These are phyloP conservation scores for Melanchra persicariae DNA, from an alignment of 2,888 invertebrate species.

Conservation along the genomic window DNA sequence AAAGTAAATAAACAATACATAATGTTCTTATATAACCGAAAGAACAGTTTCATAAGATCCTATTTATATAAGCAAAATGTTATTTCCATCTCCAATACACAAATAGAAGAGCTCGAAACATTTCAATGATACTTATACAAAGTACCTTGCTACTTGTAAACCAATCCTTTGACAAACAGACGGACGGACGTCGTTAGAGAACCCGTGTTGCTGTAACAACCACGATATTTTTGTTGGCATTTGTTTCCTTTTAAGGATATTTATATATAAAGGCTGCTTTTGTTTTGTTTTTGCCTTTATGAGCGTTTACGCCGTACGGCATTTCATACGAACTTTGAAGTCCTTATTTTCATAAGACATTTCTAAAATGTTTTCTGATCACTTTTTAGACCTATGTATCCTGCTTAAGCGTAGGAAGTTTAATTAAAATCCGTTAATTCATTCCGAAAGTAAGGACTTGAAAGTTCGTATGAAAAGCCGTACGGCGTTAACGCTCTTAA, in stretches of 20 bases:
- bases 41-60: conserved; percentile 1
- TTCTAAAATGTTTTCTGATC: too few relatives aligned
- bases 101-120: conserved; percentile 10
- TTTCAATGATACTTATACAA: conserved; percentile 14
- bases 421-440: too few relatives aligned
- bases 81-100: conserved; percentile 20
- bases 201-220: neutral
- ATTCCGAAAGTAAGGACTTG: too few relatives aligned
- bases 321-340: too few relatives aligned
- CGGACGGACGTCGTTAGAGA: neutral
- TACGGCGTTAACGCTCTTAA: too few relatives aligned
- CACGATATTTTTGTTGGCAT: neutral
- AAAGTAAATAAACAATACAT: neutral
- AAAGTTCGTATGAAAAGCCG: too few relatives aligned
- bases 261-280: too few relatives aligned
- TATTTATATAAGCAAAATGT: neutral
- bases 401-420: too few relatives aligned
- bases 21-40: neutral
- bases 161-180: conserved; percentile 20
- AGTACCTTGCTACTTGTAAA: conserved; percentile 9
- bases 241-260: conserved; percentile 2
- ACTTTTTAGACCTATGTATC: too few relatives aligned
- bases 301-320: too few relatives aligned
- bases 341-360: too few relatives aligned
- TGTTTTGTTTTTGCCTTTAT: too few relatives aligned